These are phyloP conservation scores for Cistogaster globosa DNA, from an alignment of 2,888 invertebrate species.

Conservation along the genomic window DNA sequence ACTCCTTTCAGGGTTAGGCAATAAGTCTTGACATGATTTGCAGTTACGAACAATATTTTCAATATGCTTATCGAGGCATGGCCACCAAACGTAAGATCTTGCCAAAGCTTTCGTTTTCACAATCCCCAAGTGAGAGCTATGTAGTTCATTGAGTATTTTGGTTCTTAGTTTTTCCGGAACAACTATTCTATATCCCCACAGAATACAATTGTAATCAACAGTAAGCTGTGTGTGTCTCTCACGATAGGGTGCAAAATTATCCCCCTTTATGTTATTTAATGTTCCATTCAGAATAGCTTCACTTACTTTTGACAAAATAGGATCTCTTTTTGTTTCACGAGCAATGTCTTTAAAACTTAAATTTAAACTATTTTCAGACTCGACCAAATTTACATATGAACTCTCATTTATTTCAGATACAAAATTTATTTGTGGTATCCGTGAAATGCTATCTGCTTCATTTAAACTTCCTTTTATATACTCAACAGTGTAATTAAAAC, in stretches of 20 bases:
- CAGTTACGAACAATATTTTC: no score
- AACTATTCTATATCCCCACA: slow-evolving; percentile 1
- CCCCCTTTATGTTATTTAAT: slow-evolving; percentile 32
- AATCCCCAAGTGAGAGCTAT: slow-evolving; percentile 38
- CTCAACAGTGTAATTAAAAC: slow-evolving; percentile 17
- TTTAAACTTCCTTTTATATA: slow-evolving; percentile 9
- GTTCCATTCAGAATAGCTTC: slow-evolving; percentile 35
- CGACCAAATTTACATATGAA: slow-evolving; percentile 4
- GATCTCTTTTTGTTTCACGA: background rate
- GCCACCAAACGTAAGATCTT: slow-evolving; percentile 69
- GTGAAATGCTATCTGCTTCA: slow-evolving; percentile 43
- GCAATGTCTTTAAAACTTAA: background rate
- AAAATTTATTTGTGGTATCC: slow-evolving; percentile 20
- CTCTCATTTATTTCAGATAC: background rate
- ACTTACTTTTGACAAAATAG: background rate
- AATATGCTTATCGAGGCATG: no score
- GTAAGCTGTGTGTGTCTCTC: slow-evolving; percentile 74
- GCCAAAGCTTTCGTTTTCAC: slow-evolving; percentile 62
- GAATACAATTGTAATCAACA: slow-evolving; percentile 69
- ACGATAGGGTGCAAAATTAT: slow-evolving; percentile 37
- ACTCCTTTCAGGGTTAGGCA: no score
- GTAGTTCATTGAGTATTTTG: slow-evolving; percentile 1
- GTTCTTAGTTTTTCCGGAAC: background rate
- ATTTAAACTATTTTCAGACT: background rate
- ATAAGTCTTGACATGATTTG: no score